Evolutionary conservation across 2,888 invertebrate genomes (phyloP), one percentile per base, ranked within the genome.

Genomic region (Cheilosia grossa): DNA sequence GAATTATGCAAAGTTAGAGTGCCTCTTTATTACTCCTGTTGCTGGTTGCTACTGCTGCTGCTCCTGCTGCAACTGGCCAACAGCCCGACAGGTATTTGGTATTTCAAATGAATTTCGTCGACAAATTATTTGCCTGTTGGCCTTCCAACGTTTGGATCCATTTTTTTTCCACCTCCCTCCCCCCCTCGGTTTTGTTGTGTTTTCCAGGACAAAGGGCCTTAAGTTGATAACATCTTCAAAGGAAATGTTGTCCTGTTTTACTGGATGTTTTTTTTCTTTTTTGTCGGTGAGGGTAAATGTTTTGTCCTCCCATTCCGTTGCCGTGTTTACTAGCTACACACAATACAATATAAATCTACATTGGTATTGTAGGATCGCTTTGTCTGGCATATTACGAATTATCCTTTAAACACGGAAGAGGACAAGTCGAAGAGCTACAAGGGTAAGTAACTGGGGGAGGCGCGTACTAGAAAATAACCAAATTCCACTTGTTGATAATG

Each of bases 141-240:
- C 67, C 66, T 73, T 15, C 67, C 61, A 72, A 72, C 58, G 9
- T 30, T 30, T 30, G 30, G 30, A 30, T 19, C 10, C 24, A 3
- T 17, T 44, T 44, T 58, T 42, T 53, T 21, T n/a, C 37, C 30
- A 9, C 30, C 30, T 30, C 1, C 33, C 33, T 17, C 27, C 5
- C 6, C 1, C 6, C 21, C 21, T 27, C 27, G 27, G n/a, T 58
- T n/a, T 61, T 63, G 17, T 64, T 47, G 51, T 19, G 30, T 44
- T 10, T 72, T 53, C 17, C 19, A 54, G 47, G 42, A 63, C 49
- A 79, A 78, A 79, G 61, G 83, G 74, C 80, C 83, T 56, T 66
- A 83, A 80, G 59, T 80, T 83, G 83, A 83, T 83, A 83, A 83
- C 73, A 83, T 83, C 83, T 83, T 83, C 83, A 83, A 83, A 83